Evolutionary conservation across 1,140 invertebrate genomes (phyloP).

Genomic region (Zeugodacus cucurbitae): DNA sequence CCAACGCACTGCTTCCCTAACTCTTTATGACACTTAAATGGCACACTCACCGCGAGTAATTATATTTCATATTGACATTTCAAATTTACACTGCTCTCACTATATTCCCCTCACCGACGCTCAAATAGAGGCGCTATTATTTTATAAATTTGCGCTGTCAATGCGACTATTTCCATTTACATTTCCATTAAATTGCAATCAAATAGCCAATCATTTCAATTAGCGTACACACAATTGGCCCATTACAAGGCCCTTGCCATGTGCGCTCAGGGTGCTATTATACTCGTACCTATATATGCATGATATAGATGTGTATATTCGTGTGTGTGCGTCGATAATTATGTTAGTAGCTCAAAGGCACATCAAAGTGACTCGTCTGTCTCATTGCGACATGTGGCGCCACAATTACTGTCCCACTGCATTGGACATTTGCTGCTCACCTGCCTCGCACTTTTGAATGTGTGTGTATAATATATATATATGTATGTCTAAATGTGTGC

Average conservation of each 20-base stretch:
- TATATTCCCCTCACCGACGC: no score
- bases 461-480: background rate
- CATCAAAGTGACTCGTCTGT: background rate
- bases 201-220: constrained; percentile 31
- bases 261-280: background rate
- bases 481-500: background rate
- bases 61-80: no score
- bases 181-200: background rate
- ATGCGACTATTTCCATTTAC: background rate
- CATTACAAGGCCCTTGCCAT: background rate
- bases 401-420: background rate
- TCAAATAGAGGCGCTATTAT: no score
- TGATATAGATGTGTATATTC: background rate
- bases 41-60: no score
- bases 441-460: background rate
- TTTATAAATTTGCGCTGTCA: no score
- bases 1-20: no score
- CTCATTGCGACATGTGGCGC: constrained; percentile 7
- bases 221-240: background rate
- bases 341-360: constrained; percentile 4
- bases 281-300: no score
- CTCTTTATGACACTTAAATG: no score
- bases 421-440: background rate
- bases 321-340: background rate
- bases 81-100: no score